Conservation (phyloP, 2,888 invertebrate genomes). For the Laothoe populi region DNA sequence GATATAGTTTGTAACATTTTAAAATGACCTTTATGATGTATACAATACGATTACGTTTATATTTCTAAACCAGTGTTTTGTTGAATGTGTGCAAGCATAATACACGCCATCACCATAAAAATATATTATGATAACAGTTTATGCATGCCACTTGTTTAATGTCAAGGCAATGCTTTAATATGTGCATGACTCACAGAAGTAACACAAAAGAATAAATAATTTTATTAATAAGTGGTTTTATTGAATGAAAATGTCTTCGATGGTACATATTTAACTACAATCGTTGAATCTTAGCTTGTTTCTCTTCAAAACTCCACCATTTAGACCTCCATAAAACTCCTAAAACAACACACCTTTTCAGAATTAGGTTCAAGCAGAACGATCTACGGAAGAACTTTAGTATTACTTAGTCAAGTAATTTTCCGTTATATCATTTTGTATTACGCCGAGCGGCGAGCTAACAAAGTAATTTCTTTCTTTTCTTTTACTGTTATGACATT, state of each 20-base stretch:
- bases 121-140: constrained; percentile 33
- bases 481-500: constrained; percentile 23
- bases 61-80: background rate
- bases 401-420: constrained; percentile 30
- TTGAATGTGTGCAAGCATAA: background rate
- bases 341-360: constrained; percentile 35
- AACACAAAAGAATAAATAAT: background rate
- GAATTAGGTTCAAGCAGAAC: constrained; percentile 36
- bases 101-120: constrained; percentile 28
- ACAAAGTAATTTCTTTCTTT: constrained; percentile 23
- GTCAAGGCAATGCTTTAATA: constrained; percentile 35
- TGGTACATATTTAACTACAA: constrained; percentile 11
- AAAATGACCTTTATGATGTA: constrained; percentile 1
- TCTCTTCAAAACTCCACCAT: constrained; percentile 31
- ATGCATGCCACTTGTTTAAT: constrained; percentile 34
- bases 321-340: constrained; percentile 40
- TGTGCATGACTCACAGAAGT: constrained; percentile 16
- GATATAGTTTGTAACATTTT: constrained; percentile 3
- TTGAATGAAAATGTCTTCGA: background rate
- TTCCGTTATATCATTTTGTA: constrained; percentile 32
- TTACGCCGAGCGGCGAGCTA: constrained; percentile 10
- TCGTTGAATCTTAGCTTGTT: constrained; percentile 18
- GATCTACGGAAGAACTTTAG: constrained; percentile 31
- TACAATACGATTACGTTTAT: constrained; percentile 9
- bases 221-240: background rate